A percentile compares a stretch with the other conserved stretches of the same genome.
Conservation (phyloP, 2,797 vertebrate genomes). For the Eulemur albifrons region DNA sequence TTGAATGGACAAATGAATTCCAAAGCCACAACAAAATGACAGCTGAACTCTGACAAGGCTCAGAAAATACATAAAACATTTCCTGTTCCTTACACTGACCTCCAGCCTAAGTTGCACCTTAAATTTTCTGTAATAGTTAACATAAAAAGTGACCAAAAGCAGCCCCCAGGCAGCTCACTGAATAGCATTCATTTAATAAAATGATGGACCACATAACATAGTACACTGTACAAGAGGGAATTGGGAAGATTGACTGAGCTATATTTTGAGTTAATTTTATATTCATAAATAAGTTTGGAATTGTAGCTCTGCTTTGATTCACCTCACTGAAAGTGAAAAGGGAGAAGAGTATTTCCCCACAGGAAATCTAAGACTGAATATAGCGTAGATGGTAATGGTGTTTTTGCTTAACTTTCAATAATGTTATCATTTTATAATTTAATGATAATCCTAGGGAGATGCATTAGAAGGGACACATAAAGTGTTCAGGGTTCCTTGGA, state of each 20-base stretch:
- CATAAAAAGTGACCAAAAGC: neutral
- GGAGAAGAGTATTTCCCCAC: slow-evolving; percentile 26
- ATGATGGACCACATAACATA: neutral
- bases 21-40: neutral
- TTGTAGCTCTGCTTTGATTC: slow-evolving; percentile 34
- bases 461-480: slow-evolving; percentile 28
- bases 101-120: neutral
- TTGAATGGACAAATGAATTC: neutral
- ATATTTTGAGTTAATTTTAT: slow-evolving; percentile 61
- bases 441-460: slow-evolving; percentile 41
- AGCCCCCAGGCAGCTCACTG: neutral
- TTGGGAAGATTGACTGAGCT: neutral
- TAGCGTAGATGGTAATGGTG: slow-evolving; percentile 13
- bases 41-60: neutral
- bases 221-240: neutral
- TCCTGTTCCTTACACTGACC: neutral
- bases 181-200: slow-evolving; percentile 25
- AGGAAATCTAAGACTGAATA: slow-evolving; percentile 61
- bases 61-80: neutral
- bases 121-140: neutral
- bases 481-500: slow-evolving; percentile 42
- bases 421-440: slow-evolving; percentile 62
- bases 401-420: slow-evolving; percentile 65
- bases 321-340: slow-evolving; percentile 33
- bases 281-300: slow-evolving; percentile 64